A percentile compares a stretch with the other conserved stretches of the same genome.
Evolutionary conservation across 2,888 invertebrate genomes (phyloP).

Genomic region (Ashinkailepas kermadecensis): DNA sequence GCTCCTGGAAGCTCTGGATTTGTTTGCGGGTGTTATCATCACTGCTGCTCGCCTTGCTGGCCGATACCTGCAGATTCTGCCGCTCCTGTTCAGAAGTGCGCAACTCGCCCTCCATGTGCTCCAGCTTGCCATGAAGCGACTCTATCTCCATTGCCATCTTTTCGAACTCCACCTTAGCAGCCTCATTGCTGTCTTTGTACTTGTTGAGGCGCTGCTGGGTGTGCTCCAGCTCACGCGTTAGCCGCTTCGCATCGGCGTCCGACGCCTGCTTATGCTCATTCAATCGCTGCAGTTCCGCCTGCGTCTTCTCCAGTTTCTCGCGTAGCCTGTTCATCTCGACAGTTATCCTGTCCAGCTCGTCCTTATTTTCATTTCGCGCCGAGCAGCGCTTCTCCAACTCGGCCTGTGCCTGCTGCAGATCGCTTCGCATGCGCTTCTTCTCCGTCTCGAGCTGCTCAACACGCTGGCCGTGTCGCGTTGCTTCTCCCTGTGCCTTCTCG

Average conservation of each 20-base stretch:
- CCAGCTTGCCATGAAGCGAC: conserved; percentile 70
- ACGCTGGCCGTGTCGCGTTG: conserved; percentile 40
- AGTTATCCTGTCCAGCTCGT: conserved; percentile 36
- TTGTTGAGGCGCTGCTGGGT: conserved; percentile 74
- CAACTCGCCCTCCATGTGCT: conserved; percentile 51
- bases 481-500: conserved; percentile 49
- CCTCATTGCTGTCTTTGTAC: conserved; percentile 73
- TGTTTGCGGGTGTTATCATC: background rate
- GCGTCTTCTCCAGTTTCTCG: conserved; percentile 37
- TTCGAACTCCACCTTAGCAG: conserved; percentile 75
- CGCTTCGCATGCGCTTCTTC: conserved; percentile 36
- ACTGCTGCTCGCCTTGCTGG: conserved; percentile 30
- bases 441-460: conserved; percentile 51
- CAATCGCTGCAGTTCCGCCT: conserved; percentile 37
- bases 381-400: conserved; percentile 35
- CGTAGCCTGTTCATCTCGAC: conserved; percentile 53
- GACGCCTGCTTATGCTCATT: conserved; percentile 1
- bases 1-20: conserved; percentile 28
- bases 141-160: conserved; percentile 72
- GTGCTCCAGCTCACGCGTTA: conserved; percentile 52
- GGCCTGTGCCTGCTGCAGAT: conserved; percentile 36
- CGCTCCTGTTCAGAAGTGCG: conserved; percentile 52
- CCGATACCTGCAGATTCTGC: conserved; percentile 41
- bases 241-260: conserved; percentile 27
- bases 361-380: conserved; percentile 35